Base-by-base conservation (phyloP, 2,797 vertebrate genomes). In the Dermochelys coriacea region DNA sequence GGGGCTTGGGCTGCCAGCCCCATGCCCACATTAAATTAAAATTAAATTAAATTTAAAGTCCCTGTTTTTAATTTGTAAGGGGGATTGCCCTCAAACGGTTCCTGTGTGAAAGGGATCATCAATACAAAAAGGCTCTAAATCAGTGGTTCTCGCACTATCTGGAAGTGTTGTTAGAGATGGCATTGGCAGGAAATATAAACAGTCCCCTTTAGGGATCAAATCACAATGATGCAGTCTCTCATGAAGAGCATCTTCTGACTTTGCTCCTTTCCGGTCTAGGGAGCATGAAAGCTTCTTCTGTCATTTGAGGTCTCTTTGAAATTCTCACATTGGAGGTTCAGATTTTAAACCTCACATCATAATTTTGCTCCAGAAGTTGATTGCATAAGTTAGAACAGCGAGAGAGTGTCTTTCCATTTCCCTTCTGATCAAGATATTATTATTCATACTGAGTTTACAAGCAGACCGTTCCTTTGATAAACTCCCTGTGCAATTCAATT, bases 391-490 rank as follows among this genome's bases (percentile, higher is more conserved):
- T 0, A 54, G 52, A 91, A 84, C 92, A 93, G 87, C 96, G 94
- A 97, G 93, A 96, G 93, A 95, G 87, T 64, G 93, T 89, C 95
- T 96, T 90, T 94, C 90, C 86, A 37, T 94, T 94, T 95, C 93
- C 93, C 95, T 93, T 97, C 96, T 2, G 94, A 97, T 94, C 94
- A 93, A 91, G 97, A 92, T 95, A 95, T 97, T 96, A 94, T 95
- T 97, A 96, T 95, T 97, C 91, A 95, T 92, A 64, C 64, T 41
- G 94, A 93, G 90, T 96, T 96, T 95, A 95, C 94, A 92, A 95
- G 95, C 95, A 93, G 89, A 90, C 95, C 91, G 94, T 97, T 97
- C 96, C 95, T 94, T 95, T 96, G 94, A 93, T 95, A 87, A 96
- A 92, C 92, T 93, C 91, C 96, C 94, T 92, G 34, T 95, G 93